Percentiles rank a stretch among this genome's conserved stretches.
Evolutionary conservation across 2,113 vertebrate species (phyloP).

Genomic region (Pachyramphus minor): DNA sequence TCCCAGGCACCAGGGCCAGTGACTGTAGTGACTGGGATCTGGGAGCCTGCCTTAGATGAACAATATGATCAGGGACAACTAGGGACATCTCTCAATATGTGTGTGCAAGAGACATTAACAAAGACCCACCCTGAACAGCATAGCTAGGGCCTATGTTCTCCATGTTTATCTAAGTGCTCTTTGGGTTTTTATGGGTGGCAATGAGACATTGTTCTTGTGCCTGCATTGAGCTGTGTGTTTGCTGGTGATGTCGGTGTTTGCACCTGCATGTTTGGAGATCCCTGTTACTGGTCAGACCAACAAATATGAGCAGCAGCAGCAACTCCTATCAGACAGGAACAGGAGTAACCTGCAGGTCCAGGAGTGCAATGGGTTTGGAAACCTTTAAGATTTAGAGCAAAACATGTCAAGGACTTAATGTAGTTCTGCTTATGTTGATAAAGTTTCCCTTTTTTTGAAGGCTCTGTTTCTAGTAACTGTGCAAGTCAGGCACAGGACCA

Average conservation of each 20-base stretch:
- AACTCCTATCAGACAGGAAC: neutral
- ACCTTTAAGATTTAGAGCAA: neutral
- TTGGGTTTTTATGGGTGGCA: neutral
- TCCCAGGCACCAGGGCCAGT: neutral
- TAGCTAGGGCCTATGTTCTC: neutral
- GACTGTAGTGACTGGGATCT: neutral
- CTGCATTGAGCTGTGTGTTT: neutral
- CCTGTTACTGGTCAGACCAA: neutral
- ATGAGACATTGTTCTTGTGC: neutral
- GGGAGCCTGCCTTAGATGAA: neutral
- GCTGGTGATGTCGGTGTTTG: neutral
- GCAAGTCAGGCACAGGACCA: neutral
- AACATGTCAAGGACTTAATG: neutral
- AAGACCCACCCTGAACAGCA: neutral
- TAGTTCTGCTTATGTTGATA: neutral
- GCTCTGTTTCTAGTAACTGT: neutral
- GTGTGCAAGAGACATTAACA: neutral
- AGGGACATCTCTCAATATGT: rapidly evolving
- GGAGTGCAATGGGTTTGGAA: neutral
- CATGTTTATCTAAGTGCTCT: rapidly evolving
- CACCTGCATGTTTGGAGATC: neutral
- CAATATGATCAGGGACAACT: neutral
- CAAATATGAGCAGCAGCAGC: neutral
- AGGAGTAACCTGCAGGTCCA: neutral
- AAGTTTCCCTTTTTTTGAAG: neutral